Conservation (phyloP, 1,140 invertebrate genomes). For the Heliconius nattereri region DNA sequence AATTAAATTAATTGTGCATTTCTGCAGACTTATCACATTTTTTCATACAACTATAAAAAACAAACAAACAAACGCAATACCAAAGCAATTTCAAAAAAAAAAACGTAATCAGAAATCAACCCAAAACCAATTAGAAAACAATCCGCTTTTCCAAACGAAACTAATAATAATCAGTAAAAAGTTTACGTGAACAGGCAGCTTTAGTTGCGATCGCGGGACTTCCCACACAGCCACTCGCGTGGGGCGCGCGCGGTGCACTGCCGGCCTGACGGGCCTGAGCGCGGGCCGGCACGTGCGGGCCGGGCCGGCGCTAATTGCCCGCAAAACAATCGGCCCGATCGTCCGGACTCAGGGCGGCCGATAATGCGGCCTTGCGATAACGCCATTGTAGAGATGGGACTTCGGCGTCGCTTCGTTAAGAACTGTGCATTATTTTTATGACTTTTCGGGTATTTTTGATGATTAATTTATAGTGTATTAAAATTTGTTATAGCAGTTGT, state of each 20-base stretch:
- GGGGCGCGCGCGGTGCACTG: conserved; percentile 70
- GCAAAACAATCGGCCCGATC: conserved; percentile 75
- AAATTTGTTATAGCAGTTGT: background rate
- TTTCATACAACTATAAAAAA: background rate
- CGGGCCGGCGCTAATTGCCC: conserved; percentile 75
- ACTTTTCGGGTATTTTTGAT: background rate
- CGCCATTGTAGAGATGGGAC: background rate
- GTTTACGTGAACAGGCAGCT: background rate
- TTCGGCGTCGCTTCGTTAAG: conserved; percentile 2
- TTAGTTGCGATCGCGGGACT: conserved; percentile 10
- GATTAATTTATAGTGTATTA: background rate
- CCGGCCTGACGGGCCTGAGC: conserved; percentile 39
- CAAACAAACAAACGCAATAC: background rate
- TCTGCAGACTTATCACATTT: background rate
- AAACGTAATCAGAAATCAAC: background rate
- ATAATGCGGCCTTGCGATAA: conserved; percentile 65
- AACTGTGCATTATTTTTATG: conserved; percentile 12
- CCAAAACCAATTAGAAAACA: conserved; percentile 1
- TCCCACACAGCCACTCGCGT: conserved; percentile 61
- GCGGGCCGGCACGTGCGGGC: conserved; percentile 60
- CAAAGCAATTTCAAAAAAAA: background rate
- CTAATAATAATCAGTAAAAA: background rate
- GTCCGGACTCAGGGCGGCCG: conserved; percentile 50
- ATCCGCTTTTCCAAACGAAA: background rate
- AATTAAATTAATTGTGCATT: background rate